phyloP scores from a whole-genome alignment of 2,797 vertebrate genomes.

The Spinus pinus region DNA sequence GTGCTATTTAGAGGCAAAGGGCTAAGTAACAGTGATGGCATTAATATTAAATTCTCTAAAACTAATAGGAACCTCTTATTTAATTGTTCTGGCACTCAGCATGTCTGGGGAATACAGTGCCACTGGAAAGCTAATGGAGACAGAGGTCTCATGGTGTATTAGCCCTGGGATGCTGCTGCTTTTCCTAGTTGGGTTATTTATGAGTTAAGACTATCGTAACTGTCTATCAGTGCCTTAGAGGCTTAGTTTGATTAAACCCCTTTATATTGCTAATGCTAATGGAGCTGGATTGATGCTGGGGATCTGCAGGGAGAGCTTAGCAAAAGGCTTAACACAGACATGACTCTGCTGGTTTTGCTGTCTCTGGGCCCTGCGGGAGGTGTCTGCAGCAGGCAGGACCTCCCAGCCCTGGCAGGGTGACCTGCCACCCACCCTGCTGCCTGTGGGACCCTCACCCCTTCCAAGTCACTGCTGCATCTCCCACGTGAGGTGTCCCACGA shows the following conservation, averaged over 20 bases:
- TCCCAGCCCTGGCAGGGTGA: background rate
- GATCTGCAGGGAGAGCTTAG: background rate
- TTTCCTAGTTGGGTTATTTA: slow-evolving; percentile 3
- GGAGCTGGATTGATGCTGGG: background rate
- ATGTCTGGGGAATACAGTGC: background rate
- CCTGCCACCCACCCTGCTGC: background rate
- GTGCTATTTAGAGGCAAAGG: slow-evolving; percentile 18
- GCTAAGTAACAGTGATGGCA: background rate
- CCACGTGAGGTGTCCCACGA: rapidly evolving
- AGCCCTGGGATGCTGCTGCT: background rate
- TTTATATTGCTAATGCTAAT: slow-evolving; percentile 2
- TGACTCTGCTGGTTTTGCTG: background rate
- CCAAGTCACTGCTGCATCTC: background rate
- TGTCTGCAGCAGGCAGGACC: background rate
- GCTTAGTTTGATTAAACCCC: slow-evolving; percentile 20
- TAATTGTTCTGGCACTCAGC: slow-evolving; percentile 32
- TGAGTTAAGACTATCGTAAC: background rate
- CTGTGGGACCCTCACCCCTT: rapidly evolving
- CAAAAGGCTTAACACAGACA: background rate
- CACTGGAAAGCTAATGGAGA: background rate
- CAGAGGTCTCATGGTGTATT: background rate
- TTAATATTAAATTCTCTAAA: slow-evolving; percentile 36
- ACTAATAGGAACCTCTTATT: slow-evolving; percentile 13
- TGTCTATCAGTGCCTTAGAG: slow-evolving; percentile 17
- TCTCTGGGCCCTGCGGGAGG: rapidly evolving